phyloP scores from a whole-genome alignment of 2,797 vertebrate species.

The Oreortyx pictus region DNA sequence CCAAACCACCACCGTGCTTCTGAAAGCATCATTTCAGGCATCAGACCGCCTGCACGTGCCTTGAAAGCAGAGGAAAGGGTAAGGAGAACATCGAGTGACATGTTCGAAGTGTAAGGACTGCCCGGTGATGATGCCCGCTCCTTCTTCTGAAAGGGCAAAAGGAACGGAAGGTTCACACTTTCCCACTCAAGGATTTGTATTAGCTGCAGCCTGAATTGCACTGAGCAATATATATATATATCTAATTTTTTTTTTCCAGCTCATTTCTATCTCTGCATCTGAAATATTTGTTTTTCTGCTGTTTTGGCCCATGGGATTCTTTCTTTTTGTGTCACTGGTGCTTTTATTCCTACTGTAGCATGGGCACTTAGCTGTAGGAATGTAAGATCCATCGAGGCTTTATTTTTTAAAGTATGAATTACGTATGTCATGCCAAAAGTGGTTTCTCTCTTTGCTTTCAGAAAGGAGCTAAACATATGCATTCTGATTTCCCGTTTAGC shows the following conservation, averaged over 20 bases:
- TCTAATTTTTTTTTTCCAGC: background rate
- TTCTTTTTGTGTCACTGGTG: background rate
- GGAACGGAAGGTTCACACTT: background rate
- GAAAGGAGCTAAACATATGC: background rate
- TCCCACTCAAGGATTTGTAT: background rate
- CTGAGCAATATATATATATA: background rate
- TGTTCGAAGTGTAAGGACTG: background rate
- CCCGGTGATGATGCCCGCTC: background rate
- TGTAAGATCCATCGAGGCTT: background rate
- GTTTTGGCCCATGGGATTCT: background rate
- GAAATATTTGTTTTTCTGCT: background rate
- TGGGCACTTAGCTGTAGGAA: conserved; percentile 1
- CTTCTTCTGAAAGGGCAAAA: background rate
- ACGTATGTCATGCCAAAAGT: background rate
- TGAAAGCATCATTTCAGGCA: background rate
- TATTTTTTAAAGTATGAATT: background rate
- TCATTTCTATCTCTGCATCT: background rate
- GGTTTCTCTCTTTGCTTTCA: background rate
- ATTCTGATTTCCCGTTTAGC: background rate
- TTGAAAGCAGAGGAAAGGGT: background rate
- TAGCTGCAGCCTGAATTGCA: background rate
- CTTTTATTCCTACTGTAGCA: background rate
- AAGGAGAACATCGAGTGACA: background rate
- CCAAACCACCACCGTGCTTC: background rate
- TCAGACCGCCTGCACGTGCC: background rate